Evolutionary conservation across 2,888 invertebrate species (phyloP), one percentile per base, ranked within the genome.

Genomic region (Phymatocera aterrima): DNA sequence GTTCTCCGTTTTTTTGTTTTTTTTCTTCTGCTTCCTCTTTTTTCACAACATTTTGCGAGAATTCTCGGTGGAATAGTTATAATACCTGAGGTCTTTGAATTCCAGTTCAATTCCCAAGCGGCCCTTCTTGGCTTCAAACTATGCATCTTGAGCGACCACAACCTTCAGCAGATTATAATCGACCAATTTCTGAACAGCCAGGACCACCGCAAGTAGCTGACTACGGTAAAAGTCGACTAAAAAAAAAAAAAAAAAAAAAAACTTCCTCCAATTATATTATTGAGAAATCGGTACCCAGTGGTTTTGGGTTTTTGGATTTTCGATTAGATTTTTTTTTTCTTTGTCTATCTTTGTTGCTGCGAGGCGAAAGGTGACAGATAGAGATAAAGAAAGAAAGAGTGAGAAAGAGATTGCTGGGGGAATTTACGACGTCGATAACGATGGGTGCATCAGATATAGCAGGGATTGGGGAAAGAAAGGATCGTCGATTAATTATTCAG

Each of bases 381-480:
- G 24, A 24, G 65, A 43, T 10, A 28, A n/a, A 21, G n/a, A 51
- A 24, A 48, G 6, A 48, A 15, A 18, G 31, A 31, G 24, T 34
- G 31, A 37, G 60, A 28, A 24, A 72, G 72, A 51, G 51, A 51
- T 51, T 34, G 72, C 31, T 51, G 48, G 12, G 18, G 51, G 51
- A 72, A 72, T 51, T 72, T 72, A 48, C 72, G 48, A 72, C 48
- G 72, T 72, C 72, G 72, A 72, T 72, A 72, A 72, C 72, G 72
- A 72, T 8, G 51, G 51, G n/a, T n/a, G n/a, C n/a, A n/a, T n/a
- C n/a, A n/a, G n/a, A n/a, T n/a, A n/a, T 34, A 51, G 51, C 51
- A 48, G 48, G 51, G 72, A 72, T 72, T 72, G 48, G 48, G 51
- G 51, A 24, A 72, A 51, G 72, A 72, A 24, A 72, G 72, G 72